Base-by-base conservation (phyloP, 92 coral and sea anemone species). In the Diadumene lineata region DNA sequence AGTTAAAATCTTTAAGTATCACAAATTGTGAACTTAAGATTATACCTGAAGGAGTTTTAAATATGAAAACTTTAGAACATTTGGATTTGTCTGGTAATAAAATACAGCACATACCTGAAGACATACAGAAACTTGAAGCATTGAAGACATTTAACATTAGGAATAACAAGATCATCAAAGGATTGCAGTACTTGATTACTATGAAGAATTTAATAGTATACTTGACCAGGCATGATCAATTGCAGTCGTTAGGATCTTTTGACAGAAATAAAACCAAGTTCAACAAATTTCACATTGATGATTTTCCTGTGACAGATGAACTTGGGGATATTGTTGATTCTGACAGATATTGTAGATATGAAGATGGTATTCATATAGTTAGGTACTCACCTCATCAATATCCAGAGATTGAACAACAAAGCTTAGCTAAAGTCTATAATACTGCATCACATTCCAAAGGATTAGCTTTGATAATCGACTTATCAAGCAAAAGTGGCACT, bases 371-470 rank as follows among this genome's bases (percentile, higher is more conserved):
- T 31, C 26, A 29, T 56, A 85, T 84, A 18, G 79, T 81, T 34
- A 72, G 72, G 68, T 85, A 75, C 67, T 48, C 71, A 38, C 90
- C 87, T 0, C 61, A 60, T 8, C 16, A n/a, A 31, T 82, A 82
- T 10, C 86, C 79, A 23, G 21, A 53, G 25, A 30, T 43, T 53
- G 48, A 73, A 25, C 73, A 75, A 64, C 6, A 64, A 50, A 33
- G 33, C 30, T 43, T 74, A 61, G 23, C 11, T 13, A 50, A 46
- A 55, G 74, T 77, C 28, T 86, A 86, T 56, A 86, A 82, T 34
- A 86, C 82, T 87, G 71, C 72, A 10, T 82, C 91, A 29, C 28
- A 58, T 1, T 87, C 87, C 29, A 86, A 86, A 76, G 91, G 91
- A 11, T 7, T 82, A 56, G 80, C 80, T 13, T 15, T 86, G 56